These are phyloP conservation scores for Onychostruthus taczanowskii DNA, from an alignment of 2,113 vertebrate species.

Conservation along the genomic window DNA sequence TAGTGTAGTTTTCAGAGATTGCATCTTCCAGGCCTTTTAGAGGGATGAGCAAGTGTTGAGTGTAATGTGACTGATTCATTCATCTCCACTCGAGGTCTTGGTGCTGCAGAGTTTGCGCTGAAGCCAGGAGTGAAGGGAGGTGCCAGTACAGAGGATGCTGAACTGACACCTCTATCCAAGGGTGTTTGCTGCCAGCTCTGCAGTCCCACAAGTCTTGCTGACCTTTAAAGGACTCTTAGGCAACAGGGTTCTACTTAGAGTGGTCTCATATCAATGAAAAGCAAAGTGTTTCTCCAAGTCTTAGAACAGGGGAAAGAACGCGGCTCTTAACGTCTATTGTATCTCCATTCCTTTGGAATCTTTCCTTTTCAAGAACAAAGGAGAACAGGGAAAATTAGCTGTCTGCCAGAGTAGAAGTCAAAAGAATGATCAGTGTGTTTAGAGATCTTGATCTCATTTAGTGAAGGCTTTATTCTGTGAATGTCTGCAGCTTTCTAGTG, in stretches of 20 bases:
- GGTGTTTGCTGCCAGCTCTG: neutral
- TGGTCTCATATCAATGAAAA: neutral
- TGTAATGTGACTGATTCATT: fast-evolving
- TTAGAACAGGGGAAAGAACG: neutral
- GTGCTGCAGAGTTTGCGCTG: neutral
- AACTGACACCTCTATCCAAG: neutral
- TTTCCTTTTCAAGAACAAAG: neutral
- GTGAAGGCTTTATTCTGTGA: neutral
- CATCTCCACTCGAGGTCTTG: neutral
- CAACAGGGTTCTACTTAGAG: neutral
- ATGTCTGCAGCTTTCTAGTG: neutral
- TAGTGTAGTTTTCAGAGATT: neutral
- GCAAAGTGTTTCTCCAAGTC: neutral
- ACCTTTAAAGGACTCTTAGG: neutral
- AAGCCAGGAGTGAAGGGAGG: neutral
- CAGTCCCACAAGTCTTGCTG: neutral
- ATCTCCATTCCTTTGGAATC: neutral
- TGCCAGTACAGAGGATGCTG: neutral
- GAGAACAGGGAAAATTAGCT: neutral
- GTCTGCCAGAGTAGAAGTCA: neutral
- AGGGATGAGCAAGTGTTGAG: neutral
- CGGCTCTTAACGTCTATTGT: neutral
- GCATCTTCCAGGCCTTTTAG: neutral
- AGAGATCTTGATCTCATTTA: neutral
- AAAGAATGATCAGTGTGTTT: neutral